Conservation (phyloP, 2,113 vertebrate genomes). For the Neodon shergylaensis region DNA sequence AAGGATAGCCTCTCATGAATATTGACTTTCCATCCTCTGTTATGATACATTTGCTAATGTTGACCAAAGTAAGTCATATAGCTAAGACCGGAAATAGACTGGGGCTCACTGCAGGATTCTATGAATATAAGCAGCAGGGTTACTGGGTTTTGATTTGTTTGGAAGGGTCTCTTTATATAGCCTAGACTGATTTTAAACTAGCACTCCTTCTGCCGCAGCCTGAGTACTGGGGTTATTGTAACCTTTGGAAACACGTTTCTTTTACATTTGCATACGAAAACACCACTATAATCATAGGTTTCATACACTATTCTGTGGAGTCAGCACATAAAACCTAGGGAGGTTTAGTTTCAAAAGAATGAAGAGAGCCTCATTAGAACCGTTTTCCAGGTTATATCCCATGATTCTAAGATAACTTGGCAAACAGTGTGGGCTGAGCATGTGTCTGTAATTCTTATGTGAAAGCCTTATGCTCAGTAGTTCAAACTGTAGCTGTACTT, state of each 20-base stretch:
- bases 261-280: neutral
- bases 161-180: neutral
- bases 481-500: neutral
- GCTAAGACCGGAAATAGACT: neutral
- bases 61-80: neutral
- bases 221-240: neutral
- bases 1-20: neutral
- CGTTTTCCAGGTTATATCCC: neutral
- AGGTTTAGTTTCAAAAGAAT: neutral
- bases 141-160: neutral
- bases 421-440: neutral
- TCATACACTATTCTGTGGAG: neutral
- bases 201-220: neutral
- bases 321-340: neutral
- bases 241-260: neutral
- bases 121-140: neutral
- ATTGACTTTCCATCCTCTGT: neutral
- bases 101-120: neutral
- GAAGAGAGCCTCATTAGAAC: neutral
- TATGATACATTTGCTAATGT: neutral
- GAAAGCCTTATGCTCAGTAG: neutral
- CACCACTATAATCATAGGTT: neutral
- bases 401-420: neutral
- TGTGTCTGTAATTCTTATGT: neutral
- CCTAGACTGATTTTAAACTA: neutral